A percentile compares a stretch with the other conserved stretches of the same genome.
phyloP scores from a whole-genome alignment of 2,888 invertebrate species.

The Chloroclysta siterata region DNA sequence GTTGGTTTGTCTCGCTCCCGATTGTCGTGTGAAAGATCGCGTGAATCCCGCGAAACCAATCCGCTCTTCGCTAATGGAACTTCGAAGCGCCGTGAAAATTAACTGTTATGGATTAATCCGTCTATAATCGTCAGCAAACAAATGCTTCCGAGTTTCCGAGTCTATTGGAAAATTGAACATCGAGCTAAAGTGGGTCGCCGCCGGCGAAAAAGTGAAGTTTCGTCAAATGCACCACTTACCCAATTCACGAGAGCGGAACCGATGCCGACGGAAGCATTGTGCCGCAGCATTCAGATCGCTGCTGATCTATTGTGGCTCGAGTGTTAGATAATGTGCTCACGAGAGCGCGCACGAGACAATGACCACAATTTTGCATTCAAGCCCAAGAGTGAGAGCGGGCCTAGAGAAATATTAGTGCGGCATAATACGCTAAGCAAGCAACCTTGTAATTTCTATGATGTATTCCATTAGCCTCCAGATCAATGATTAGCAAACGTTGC shows the following conservation, averaged over 20 bases:
- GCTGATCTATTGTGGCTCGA: conserved; percentile 69
- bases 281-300: conserved; percentile 58
- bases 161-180: conserved; percentile 61
- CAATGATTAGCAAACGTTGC: conserved; percentile 60
- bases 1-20: conserved; percentile 75
- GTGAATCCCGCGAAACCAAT: conserved; percentile 64
- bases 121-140: conserved; percentile 72
- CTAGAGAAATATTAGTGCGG: conserved; percentile 19
- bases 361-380: conserved; percentile 65
- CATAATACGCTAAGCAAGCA: conserved; percentile 26
- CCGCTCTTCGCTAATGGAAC: conserved; percentile 62
- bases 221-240: conserved; percentile 81
- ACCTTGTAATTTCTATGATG: conserved; percentile 45
- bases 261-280: conserved; percentile 75
- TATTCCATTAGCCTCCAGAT: conserved; percentile 63
- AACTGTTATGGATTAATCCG: conserved; percentile 66
- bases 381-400: conserved; percentile 69
- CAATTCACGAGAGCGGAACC: conserved; percentile 83
- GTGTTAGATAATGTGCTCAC: conserved; percentile 76
- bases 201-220: conserved; percentile 79
- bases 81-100: conserved; percentile 68
- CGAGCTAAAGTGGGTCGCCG: conserved; percentile 59
- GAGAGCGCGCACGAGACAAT: conserved; percentile 74
- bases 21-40: conserved; percentile 78
- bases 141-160: conserved; percentile 50